These are phyloP conservation scores for Mormoops blainvillei DNA, from an alignment of 2,113 vertebrate genomes.

Conservation along the genomic window DNA sequence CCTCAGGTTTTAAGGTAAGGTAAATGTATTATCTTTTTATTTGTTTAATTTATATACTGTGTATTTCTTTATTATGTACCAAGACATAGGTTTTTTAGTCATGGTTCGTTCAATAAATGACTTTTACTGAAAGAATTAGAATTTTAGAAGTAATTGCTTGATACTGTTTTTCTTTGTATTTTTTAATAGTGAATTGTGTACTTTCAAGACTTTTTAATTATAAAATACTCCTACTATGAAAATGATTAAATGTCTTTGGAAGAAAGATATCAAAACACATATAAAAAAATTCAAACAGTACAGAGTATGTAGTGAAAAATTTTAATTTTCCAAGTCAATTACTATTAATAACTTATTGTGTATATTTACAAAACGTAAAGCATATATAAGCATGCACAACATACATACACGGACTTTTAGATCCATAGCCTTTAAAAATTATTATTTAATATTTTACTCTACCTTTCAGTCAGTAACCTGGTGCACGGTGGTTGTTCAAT, in stretches of 20 bases:
- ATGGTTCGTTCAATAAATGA: background rate
- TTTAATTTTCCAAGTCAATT: background rate
- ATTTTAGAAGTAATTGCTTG: background rate
- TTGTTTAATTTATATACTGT: background rate
- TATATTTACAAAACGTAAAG: background rate
- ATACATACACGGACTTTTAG: background rate
- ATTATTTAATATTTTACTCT: background rate
- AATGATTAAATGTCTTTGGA: background rate
- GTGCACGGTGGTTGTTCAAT: background rate
- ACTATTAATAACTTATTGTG: background rate
- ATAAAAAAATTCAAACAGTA: background rate
- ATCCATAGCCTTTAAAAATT: background rate
- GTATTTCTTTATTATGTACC: background rate
- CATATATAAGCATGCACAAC: background rate
- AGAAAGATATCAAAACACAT: background rate
- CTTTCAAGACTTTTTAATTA: conserved; percentile 11
- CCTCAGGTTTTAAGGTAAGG: background rate
- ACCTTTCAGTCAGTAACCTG: background rate
- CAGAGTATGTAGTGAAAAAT: background rate
- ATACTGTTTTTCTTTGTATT: background rate
- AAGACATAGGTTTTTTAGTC: background rate
- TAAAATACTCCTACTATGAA: background rate
- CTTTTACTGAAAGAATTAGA: background rate
- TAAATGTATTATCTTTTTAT: background rate
- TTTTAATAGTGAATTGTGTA: background rate